These are phyloP conservation scores for Julus scandinavius DNA, from an alignment of 2,888 invertebrate genomes.

Conservation along the genomic window DNA sequence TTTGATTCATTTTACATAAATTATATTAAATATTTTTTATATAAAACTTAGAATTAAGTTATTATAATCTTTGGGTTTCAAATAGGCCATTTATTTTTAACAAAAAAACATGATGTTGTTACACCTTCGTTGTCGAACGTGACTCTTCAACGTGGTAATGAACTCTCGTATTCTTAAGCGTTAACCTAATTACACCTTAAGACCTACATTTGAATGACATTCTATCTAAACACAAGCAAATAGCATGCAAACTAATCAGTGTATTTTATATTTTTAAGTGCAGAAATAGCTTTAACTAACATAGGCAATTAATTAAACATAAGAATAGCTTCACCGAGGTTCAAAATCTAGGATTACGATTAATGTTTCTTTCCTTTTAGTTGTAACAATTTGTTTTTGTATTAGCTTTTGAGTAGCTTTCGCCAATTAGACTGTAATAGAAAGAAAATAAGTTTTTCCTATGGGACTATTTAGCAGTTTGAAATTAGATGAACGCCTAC, in stretches of 20 bases:
- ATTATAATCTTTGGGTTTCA: no score
- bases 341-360: not conserved
- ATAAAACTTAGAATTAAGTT: no score
- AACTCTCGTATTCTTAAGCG: not conserved
- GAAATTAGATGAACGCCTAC: not conserved
- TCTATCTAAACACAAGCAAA: not conserved
- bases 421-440: not conserved
- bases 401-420: not conserved
- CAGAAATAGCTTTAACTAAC: not conserved
- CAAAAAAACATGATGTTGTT: no score
- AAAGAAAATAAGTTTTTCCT: not conserved
- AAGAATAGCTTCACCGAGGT: not conserved
- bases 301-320: not conserved
- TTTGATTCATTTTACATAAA: no score
- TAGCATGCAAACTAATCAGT: not conserved
- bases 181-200: not conserved
- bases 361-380: not conserved
- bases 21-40: no score
- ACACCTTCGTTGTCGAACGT: not conserved
- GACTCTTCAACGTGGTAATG: not conserved
- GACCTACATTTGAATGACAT: not conserved
- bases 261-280: not conserved
- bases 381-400: not conserved
- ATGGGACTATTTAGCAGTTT: slow-evolving; percentile 7
- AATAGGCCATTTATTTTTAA: no score